Evolutionary conservation across 2,113 vertebrate genomes (phyloP).

Genomic region (Odontesthes bonariensis): DNA sequence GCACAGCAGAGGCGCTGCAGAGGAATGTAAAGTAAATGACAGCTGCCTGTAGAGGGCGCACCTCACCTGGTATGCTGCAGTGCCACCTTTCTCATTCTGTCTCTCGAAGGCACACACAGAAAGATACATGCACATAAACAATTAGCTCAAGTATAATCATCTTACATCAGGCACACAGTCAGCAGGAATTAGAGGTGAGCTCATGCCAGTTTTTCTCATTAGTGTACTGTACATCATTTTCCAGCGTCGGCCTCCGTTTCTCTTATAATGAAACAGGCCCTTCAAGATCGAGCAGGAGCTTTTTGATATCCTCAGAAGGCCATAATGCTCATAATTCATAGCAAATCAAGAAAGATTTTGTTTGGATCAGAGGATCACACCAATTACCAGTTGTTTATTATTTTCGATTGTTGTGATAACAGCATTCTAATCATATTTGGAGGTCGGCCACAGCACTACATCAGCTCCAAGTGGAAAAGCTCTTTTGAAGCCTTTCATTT

Average conservation of each 20-base stretch:
- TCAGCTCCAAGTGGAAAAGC: slow-evolving; percentile 75
- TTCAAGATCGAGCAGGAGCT: slow-evolving; percentile 60
- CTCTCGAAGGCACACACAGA: slow-evolving; percentile 4
- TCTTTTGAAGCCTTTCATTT: slow-evolving; percentile 81
- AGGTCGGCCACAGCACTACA: slow-evolving; percentile 74
- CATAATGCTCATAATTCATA: slow-evolving; percentile 69
- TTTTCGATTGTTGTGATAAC: slow-evolving; percentile 74
- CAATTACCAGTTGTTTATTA: slow-evolving; percentile 77
- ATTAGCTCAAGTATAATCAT: slow-evolving; percentile 44
- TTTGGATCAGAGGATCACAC: slow-evolving; percentile 72
- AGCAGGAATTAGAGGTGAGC: slow-evolving; percentile 56
- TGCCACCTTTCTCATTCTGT: slow-evolving; percentile 24
- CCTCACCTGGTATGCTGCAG: slow-evolving; percentile 67
- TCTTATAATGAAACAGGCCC: slow-evolving; percentile 71
- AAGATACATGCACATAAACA: slow-evolving; percentile 39
- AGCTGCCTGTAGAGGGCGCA: slow-evolving; percentile 76
- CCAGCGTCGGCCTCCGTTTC: slow-evolving; percentile 49
- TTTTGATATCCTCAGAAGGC: slow-evolving; percentile 71
- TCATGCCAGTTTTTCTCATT: slow-evolving; percentile 57
- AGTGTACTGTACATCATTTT: slow-evolving; percentile 49
- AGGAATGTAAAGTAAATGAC: background rate
- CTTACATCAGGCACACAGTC: slow-evolving; percentile 42
- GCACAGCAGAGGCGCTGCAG: background rate
- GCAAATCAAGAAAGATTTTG: slow-evolving; percentile 72
- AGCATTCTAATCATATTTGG: slow-evolving; percentile 81